These are phyloP conservation scores for Melipona bicolor DNA, from an alignment of 2,888 invertebrate species.

Conservation along the genomic window DNA sequence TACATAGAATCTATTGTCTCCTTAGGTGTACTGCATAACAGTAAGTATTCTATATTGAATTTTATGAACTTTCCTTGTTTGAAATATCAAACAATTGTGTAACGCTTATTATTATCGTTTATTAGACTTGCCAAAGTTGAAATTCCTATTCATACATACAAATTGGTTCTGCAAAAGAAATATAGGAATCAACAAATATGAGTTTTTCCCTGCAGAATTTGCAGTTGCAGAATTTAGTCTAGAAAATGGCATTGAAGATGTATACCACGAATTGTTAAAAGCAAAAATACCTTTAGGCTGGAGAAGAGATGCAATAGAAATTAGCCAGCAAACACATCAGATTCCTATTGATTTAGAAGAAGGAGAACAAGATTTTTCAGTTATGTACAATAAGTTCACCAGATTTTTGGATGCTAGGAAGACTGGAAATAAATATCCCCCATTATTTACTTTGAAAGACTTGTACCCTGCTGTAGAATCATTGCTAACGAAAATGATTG, in stretches of 20 bases:
- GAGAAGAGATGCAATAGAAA: conserved; percentile 82
- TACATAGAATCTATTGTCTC: conserved; percentile 29
- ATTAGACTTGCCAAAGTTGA: conserved; percentile 70
- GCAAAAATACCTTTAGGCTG: conserved; percentile 84
- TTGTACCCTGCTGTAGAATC: conserved; percentile 51
- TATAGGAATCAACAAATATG: conserved; percentile 47
- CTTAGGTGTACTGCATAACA: conserved; percentile 7
- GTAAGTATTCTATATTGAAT: not conserved
- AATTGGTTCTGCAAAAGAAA: conserved; percentile 79
- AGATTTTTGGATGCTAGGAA: conserved; percentile 80
- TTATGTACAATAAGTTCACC: conserved; percentile 83
- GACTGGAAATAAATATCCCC: conserved; percentile 75
- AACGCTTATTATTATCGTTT: not conserved
- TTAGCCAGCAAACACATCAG: conserved; percentile 84
- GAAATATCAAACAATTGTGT: not conserved
- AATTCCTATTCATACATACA: conserved; percentile 81
- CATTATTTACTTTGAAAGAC: conserved; percentile 82
- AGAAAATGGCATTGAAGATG: conserved; percentile 81
- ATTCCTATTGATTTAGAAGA: conserved; percentile 81
- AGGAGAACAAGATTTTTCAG: conserved; percentile 76
- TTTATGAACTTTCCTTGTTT: not conserved
- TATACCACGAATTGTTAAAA: conserved; percentile 82
- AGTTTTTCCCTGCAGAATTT: conserved; percentile 86
- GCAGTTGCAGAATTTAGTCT: conserved; percentile 85
- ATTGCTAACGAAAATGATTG: conserved; percentile 66